A percentile compares a stretch with the other conserved stretches of the same genome.
Evolutionary conservation across 2,113 vertebrate species (phyloP).

Genomic region (Ibidorhyncha struthersii): DNA sequence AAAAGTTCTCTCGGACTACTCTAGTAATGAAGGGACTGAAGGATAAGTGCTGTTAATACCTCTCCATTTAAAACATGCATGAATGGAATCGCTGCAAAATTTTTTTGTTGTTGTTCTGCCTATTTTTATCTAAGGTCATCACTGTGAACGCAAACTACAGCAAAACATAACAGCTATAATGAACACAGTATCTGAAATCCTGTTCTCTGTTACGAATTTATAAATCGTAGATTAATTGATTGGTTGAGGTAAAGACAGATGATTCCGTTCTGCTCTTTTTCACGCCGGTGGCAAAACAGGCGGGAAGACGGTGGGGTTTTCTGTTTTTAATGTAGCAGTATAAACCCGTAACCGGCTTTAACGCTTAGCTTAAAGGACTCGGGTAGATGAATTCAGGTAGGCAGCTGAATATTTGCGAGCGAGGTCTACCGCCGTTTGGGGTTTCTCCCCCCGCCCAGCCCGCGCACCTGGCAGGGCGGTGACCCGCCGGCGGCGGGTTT

Average conservation of each 20-base stretch:
- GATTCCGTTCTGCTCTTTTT: background rate
- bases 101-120: background rate
- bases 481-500: background rate
- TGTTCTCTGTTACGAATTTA: background rate
- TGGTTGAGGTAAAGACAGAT: background rate
- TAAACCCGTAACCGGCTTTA: no score
- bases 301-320: background rate
- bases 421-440: accelerated
- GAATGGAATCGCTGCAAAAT: background rate
- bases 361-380: background rate
- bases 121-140: background rate
- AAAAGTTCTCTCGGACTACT: background rate
- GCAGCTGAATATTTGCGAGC: accelerated
- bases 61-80: background rate
- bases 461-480: background rate
- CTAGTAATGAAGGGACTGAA: accelerated
- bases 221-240: background rate
- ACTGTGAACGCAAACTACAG: background rate
- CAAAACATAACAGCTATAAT: background rate
- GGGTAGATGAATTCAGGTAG: no score
- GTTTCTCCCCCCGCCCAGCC: background rate
- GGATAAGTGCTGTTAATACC: background rate
- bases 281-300: background rate
- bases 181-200: background rate
- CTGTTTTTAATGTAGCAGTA: background rate